Evolutionary conservation across 2,888 invertebrate species (phyloP).

Genomic region (Orthonychiurus folsomi): DNA sequence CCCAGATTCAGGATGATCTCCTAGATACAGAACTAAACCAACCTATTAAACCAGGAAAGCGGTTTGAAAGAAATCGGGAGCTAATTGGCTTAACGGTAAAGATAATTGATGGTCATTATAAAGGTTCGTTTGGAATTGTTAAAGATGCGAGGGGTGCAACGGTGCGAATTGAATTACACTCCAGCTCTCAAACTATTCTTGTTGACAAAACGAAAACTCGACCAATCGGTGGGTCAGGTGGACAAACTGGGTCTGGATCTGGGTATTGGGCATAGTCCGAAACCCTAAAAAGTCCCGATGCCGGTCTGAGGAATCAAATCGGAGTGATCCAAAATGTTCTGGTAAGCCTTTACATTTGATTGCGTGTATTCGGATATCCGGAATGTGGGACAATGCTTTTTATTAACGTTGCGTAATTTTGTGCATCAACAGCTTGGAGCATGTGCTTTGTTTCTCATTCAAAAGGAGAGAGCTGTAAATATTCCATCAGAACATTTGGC

Average conservation of each 20-base stretch:
- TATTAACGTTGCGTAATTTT: slow-evolving; percentile 8
- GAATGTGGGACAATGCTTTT: background rate
- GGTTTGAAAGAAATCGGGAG: slow-evolving; percentile 64
- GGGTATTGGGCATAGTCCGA: slow-evolving; percentile 80
- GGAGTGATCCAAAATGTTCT: slow-evolving; percentile 79
- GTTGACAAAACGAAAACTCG: slow-evolving; percentile 61
- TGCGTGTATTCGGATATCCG: background rate
- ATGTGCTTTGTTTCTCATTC: slow-evolving; percentile 77
- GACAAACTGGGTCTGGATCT: slow-evolving; percentile 42
- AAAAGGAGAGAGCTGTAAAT: slow-evolving; percentile 79
- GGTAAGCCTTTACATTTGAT: slow-evolving; percentile 45
- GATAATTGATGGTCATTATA: slow-evolving; percentile 95
- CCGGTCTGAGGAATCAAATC: slow-evolving; percentile 70
- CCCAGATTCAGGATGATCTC: too few species aligned
- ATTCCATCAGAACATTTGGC: slow-evolving; percentile 77
- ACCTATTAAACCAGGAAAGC: too few species aligned
- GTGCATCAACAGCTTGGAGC: slow-evolving; percentile 57
- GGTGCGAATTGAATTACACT: slow-evolving; percentile 91
- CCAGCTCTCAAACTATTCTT: slow-evolving; percentile 93
- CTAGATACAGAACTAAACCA: too few species aligned
- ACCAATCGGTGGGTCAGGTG: slow-evolving; percentile 33
- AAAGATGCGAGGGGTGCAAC: slow-evolving; percentile 95
- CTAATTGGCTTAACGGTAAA: slow-evolving; percentile 94
- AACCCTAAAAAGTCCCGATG: slow-evolving; percentile 67
- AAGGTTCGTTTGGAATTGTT: slow-evolving; percentile 91